These are phyloP conservation scores for Acipenser transmontanus DNA, from an alignment of 2,797 vertebrate species.

Conservation along the genomic window DNA sequence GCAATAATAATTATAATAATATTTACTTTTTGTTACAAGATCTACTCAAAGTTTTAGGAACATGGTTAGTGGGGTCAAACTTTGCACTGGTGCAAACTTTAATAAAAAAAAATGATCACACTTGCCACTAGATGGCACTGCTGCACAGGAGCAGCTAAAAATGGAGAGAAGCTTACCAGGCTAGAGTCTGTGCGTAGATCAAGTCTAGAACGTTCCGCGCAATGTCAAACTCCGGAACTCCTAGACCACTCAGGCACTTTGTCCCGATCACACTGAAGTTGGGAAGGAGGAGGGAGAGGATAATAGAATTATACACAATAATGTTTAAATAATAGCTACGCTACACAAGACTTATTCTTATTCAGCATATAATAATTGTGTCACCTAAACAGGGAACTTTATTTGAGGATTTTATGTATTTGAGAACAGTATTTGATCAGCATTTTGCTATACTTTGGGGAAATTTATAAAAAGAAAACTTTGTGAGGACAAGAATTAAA, in stretches of 20 bases:
- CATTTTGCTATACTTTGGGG: too few relatives aligned
- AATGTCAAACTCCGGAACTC: slow-evolving; percentile 64
- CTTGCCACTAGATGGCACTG: not conserved
- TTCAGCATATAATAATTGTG: not conserved
- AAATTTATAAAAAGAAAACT: too few relatives aligned
- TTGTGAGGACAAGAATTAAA: too few relatives aligned
- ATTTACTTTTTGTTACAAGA: too few relatives aligned
- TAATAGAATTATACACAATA: slow-evolving; percentile 9
- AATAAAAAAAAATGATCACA: not conserved
- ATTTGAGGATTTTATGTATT: slow-evolving; percentile 51
- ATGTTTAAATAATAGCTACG: slow-evolving; percentile 12
- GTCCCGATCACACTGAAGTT: slow-evolving; percentile 72
- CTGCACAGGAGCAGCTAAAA: not conserved
- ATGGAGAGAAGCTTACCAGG: slow-evolving; percentile 48
- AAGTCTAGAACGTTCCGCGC: slow-evolving; percentile 65
- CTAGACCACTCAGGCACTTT: slow-evolving; percentile 40
- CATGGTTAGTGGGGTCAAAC: too few relatives aligned
- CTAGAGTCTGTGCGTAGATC: slow-evolving; percentile 66
- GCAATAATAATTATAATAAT: slow-evolving; percentile 7
- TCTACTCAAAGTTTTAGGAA: too few relatives aligned
- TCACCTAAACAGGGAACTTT: slow-evolving; percentile 22
- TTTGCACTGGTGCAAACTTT: not conserved
- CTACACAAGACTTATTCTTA: not conserved
- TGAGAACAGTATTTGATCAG: not conserved
- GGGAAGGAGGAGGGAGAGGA: slow-evolving; percentile 7